phyloP scores from a whole-genome alignment of 1,140 invertebrate genomes.

The Thaumetopoea pityocampa region DNA sequence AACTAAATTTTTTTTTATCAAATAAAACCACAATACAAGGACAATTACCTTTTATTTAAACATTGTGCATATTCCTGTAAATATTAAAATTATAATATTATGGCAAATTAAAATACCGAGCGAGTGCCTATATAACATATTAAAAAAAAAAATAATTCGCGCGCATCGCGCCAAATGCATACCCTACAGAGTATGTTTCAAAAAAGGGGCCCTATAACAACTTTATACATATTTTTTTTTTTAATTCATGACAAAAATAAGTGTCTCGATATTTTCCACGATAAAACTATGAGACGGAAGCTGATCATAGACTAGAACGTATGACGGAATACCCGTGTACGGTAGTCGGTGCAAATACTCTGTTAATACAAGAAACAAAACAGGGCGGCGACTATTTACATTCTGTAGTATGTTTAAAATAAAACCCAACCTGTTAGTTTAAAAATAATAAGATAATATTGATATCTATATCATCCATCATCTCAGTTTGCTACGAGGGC shows the following conservation, averaged over 20 bases:
- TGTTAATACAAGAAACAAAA: no score
- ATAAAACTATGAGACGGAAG: constrained; percentile 57
- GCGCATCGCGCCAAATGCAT: no score
- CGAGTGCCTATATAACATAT: constrained; percentile 37
- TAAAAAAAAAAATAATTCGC: neutral
- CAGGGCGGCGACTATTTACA: constrained; percentile 2
- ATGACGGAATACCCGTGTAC: constrained; percentile 21
- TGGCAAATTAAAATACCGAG: constrained; percentile 64
- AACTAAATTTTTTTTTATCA: neutral
- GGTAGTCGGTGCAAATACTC: neutral
- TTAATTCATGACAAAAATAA: constrained; percentile 58
- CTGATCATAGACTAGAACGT: constrained; percentile 60
- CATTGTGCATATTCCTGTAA: constrained; percentile 71
- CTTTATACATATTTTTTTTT: constrained; percentile 50
- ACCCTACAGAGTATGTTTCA: neutral
- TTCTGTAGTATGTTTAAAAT: no score
- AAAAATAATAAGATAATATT: no score
- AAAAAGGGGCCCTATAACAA: constrained; percentile 39
- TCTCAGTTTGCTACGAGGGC: no score
- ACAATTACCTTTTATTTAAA: constrained; percentile 70
- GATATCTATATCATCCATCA: no score
- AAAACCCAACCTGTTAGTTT: no score
- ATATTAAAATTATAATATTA: constrained; percentile 71
- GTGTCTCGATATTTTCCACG: constrained; percentile 33
- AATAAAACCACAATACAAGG: constrained; percentile 58